These are phyloP conservation scores for Chlorodrepanis virens DNA, from an alignment of 2,113 vertebrate species.

Conservation along the genomic window DNA sequence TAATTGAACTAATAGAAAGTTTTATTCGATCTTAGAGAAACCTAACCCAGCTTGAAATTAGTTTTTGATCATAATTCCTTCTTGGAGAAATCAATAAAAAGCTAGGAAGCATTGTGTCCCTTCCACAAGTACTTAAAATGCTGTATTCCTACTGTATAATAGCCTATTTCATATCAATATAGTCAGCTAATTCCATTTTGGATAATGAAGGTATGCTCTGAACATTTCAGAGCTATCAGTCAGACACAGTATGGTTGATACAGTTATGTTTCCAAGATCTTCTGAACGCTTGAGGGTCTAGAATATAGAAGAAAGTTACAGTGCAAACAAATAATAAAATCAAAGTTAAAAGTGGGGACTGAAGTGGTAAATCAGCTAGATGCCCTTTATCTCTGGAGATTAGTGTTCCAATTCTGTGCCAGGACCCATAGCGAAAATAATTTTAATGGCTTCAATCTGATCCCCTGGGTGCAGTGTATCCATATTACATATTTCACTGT, in stretches of 20 bases:
- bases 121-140: conserved; percentile 11
- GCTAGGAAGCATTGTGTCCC: conserved; percentile 11
- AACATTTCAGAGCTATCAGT: conserved; percentile 2
- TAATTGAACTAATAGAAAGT: conserved; percentile 41
- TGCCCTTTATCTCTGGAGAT: neutral
- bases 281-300: neutral
- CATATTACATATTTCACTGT: neutral
- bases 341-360: neutral
- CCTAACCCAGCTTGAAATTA: conserved; percentile 55
- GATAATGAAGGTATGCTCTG: neutral
- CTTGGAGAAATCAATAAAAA: conserved; percentile 58
- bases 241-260: neutral
- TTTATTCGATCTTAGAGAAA: conserved; percentile 50
- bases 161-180: conserved; percentile 6
- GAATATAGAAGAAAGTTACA: neutral
- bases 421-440: neutral
- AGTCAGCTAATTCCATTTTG: conserved; percentile 19
- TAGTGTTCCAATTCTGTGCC: neutral
- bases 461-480: neutral
- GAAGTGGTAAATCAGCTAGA: neutral
- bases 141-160: neutral
- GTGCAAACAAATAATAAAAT: conserved; percentile 6
- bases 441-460: neutral
- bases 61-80: conserved; percentile 53
- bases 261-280: neutral